A percentile compares a stretch with the other conserved stretches of the same genome.
phyloP scores from a whole-genome alignment of 2,797 vertebrate genomes.

The Cyclura pinguis region DNA sequence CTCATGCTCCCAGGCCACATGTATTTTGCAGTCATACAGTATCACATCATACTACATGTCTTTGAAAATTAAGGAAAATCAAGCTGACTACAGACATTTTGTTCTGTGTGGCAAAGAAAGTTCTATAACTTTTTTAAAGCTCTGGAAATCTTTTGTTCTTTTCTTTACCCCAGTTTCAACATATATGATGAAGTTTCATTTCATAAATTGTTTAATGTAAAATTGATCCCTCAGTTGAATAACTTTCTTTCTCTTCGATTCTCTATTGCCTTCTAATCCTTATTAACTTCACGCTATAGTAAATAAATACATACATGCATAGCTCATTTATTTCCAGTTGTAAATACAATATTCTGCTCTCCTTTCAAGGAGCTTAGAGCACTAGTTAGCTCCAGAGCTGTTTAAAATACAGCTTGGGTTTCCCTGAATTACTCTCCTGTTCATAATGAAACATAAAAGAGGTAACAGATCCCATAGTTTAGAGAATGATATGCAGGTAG shows the following conservation, averaged over 20 bases:
- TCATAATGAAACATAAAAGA: constrained; percentile 1
- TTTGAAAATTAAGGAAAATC: constrained; percentile 57
- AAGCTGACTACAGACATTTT: neutral
- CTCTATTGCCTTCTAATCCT: neutral
- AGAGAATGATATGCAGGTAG: neutral
- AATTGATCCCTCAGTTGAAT: neutral
- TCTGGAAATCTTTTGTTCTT: neutral
- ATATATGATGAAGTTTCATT: neutral
- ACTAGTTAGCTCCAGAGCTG: neutral
- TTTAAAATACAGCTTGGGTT: constrained; percentile 5
- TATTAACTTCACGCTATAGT: neutral
- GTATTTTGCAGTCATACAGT: constrained; percentile 51
- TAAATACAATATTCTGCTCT: neutral
- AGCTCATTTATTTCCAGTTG: neutral
- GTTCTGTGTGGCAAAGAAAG: constrained; percentile 43
- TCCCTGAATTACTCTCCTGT: neutral
- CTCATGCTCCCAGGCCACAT: constrained; percentile 26
- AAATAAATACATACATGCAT: neutral
- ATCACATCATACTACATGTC: constrained; percentile 60
- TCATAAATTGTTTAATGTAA: neutral
- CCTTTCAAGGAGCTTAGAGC: neutral
- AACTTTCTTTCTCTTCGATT: neutral
- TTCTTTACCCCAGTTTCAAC: no score
- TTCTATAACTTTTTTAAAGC: constrained; percentile 54
- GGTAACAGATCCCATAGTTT: neutral